A percentile compares a stretch with the other conserved stretches of the same genome.
Evolutionary conservation across 1,140 invertebrate species (phyloP).

Genomic region (Bombus picipes): DNA sequence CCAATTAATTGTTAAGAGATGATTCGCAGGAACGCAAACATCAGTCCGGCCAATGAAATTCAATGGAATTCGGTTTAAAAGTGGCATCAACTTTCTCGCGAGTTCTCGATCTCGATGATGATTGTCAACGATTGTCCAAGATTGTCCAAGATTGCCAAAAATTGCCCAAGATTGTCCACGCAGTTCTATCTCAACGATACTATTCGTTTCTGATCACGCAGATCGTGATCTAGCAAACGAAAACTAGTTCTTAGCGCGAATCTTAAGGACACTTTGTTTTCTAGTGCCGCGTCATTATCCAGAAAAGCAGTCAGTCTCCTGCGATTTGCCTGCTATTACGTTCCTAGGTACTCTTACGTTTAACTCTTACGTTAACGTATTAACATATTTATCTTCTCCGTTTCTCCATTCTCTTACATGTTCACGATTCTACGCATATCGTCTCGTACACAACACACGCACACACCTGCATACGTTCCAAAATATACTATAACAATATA

Average conservation of each 20-base stretch:
- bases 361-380: slow-evolving; percentile 38
- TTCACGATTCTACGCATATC: not conserved
- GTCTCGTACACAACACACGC: not conserved
- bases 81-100: not conserved
- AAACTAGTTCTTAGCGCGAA: slow-evolving; percentile 11
- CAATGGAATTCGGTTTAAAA: not conserved
- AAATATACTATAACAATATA: not conserved
- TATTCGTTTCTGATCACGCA: slow-evolving; percentile 3
- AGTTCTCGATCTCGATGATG: slow-evolving; percentile 59
- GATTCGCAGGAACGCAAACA: not conserved
- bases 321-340: slow-evolving; percentile 37
- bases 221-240: not conserved
- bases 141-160: slow-evolving; percentile 36
- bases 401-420: not conserved
- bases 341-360: not conserved
- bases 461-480: not conserved
- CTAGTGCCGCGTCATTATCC: slow-evolving; percentile 32
- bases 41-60: not conserved
- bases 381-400: not conserved
- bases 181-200: not conserved
- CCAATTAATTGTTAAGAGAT: not conserved
- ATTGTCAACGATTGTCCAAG: slow-evolving; percentile 71
- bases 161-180: not conserved
- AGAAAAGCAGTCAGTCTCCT: slow-evolving; percentile 1
- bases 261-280: slow-evolving; percentile 67